Conservation (phyloP, 1,140 invertebrate species). For the Augochlora pura region DNA sequence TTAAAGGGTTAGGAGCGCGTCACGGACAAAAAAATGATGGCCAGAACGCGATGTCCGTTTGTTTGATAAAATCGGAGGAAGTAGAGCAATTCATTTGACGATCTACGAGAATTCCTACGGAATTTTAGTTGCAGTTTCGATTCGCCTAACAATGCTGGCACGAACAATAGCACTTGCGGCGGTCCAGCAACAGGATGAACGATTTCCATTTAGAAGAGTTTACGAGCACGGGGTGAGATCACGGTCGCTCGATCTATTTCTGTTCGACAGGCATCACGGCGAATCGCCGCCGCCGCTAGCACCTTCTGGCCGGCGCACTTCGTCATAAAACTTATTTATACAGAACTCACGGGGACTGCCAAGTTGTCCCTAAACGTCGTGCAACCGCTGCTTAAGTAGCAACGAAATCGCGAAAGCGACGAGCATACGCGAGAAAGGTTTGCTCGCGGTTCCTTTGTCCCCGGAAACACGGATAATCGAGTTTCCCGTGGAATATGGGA, state of each 20-base stretch:
- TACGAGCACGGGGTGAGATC: background rate
- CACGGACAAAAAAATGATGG: no score
- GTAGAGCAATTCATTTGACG: no score
- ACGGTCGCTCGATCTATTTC: conserved; percentile 1
- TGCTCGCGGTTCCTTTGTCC: background rate
- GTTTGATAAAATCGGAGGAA: no score
- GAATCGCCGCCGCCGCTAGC: background rate
- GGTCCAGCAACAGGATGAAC: no score
- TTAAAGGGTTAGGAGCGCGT: no score
- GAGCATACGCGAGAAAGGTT: no score
- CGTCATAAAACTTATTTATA: conserved; percentile 4
- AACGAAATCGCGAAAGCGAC: no score
- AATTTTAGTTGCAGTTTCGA: no score
- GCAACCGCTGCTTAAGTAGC: background rate
- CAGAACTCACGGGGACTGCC: background rate
- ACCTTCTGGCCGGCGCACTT: background rate
- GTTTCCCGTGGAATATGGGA: background rate
- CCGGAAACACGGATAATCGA: background rate
- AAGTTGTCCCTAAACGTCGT: background rate
- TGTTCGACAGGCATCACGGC: background rate
- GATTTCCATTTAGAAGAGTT: background rate
- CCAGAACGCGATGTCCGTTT: no score
- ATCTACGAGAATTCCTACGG: no score
- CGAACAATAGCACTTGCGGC: no score
- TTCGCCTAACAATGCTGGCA: no score